Conservation (phyloP, 1,140 invertebrate species). For the Temnothorax curvispinosus region DNA sequence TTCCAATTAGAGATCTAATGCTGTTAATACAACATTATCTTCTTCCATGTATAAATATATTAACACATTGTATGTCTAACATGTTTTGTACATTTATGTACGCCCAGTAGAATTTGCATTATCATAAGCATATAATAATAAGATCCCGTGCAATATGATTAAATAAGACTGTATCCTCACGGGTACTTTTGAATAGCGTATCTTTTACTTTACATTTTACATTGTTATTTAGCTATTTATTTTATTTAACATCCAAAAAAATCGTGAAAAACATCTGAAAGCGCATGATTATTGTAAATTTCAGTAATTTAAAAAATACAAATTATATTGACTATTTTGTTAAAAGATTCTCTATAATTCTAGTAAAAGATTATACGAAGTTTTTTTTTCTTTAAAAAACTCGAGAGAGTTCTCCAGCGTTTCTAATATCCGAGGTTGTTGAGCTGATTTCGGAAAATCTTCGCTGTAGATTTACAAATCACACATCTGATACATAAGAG, state of each 20-base stretch:
- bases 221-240: not conserved
- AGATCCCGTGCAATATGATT: not conserved
- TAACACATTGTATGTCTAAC: not conserved
- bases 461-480: conserved; percentile 25
- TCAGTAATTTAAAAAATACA: not conserved
- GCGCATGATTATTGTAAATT: not conserved
- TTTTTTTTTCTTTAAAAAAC: not conserved
- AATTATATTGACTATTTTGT: not conserved
- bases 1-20: not conserved
- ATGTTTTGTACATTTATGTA: too few relatives aligned
- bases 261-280: not conserved
- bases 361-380: not conserved
- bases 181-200: not conserved
- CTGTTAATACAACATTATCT: not conserved
- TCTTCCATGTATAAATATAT: not conserved
- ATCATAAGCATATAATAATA: not conserved
- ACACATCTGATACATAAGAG: conserved; percentile 8
- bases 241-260: not conserved
- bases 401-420: not conserved
- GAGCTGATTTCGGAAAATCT: not conserved
- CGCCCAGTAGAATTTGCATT: not conserved
- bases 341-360: not conserved
- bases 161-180: not conserved
- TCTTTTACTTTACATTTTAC: not conserved
- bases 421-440: not conserved